A percentile compares a stretch with the other conserved stretches of the same genome.
Evolutionary conservation across 2,797 vertebrate genomes (phyloP).

Genomic region (Microctenopoma stevenorrisi): DNA sequence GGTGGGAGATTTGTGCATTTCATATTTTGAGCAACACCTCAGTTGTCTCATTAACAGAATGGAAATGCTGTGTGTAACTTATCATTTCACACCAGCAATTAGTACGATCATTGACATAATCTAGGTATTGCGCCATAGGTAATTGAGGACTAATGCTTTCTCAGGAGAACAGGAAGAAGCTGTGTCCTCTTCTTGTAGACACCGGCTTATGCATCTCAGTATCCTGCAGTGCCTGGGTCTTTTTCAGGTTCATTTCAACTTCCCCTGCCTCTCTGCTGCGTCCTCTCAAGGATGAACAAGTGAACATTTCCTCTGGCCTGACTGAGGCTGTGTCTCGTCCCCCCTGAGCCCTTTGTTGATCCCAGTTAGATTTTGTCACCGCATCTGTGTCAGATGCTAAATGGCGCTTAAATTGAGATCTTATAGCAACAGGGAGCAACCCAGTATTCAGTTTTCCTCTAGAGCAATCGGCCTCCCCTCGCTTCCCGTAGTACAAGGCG

Average conservation of each 20-base stretch:
- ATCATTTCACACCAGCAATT: slow-evolving; percentile 37
- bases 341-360: slow-evolving; percentile 44
- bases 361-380: slow-evolving; percentile 54
- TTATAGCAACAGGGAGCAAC: slow-evolving; percentile 33
- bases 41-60: slow-evolving; percentile 35
- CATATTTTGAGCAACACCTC: slow-evolving; percentile 14
- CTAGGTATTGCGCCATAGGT: slow-evolving; percentile 44
- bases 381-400: slow-evolving; percentile 68
- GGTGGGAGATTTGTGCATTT: slow-evolving; percentile 24
- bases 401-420: slow-evolving; percentile 68
- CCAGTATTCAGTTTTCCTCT: slow-evolving; percentile 50
- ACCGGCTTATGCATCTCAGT: slow-evolving; percentile 52
- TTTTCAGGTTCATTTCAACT: slow-evolving; percentile 42
- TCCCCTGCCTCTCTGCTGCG: slow-evolving; percentile 22
- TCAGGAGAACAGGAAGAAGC: slow-evolving; percentile 18
- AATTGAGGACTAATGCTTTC: slow-evolving; percentile 43
- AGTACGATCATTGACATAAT: slow-evolving; percentile 46
- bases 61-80: slow-evolving; percentile 27
- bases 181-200: slow-evolving; percentile 10
- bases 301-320: slow-evolving; percentile 30
- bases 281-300: slow-evolving; percentile 29
- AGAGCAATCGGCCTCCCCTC: slow-evolving; percentile 39
- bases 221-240: slow-evolving; percentile 20
- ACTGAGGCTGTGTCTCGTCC: slow-evolving; percentile 32
- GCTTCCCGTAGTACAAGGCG: slow-evolving; percentile 38